Percentiles rank a stretch among this genome's conserved stretches.
phyloP scores from a whole-genome alignment of 2,888 invertebrate species.

The Teinopalpus imperialis region DNA sequence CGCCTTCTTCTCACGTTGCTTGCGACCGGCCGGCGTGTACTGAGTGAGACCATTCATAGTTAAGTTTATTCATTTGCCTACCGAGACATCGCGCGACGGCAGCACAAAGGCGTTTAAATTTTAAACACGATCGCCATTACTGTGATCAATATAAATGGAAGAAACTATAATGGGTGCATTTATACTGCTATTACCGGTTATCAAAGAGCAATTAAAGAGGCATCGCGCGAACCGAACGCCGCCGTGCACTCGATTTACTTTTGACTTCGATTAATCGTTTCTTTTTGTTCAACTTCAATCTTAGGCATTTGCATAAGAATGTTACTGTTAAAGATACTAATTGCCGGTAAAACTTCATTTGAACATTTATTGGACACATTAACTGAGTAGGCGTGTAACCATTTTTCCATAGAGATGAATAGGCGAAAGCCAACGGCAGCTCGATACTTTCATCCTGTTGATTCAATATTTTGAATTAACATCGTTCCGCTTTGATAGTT shows the following conservation, averaged over 20 bases:
- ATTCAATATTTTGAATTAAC: too few relatives aligned
- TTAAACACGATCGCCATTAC: constrained; percentile 52
- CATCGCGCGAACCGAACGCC: constrained; percentile 52
- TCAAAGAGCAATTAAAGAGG: constrained; percentile 71
- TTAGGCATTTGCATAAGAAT: constrained; percentile 70
- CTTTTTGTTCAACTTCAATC: constrained; percentile 65
- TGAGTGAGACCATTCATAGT: constrained; percentile 42
- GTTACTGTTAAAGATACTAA: constrained; percentile 33
- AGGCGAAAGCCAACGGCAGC: too few relatives aligned
- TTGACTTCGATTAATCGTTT: constrained; percentile 69
- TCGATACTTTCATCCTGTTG: too few relatives aligned
- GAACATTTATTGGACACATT: constrained; percentile 9
- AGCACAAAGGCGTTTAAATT: constrained; percentile 47
- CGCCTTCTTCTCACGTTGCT: constrained; percentile 51
- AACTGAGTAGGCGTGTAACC: too few relatives aligned
- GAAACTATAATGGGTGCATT: constrained; percentile 62
- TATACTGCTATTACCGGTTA: constrained; percentile 68
- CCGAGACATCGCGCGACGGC: constrained; percentile 34
- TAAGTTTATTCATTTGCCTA: constrained; percentile 44
- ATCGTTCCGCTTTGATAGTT: too few relatives aligned
- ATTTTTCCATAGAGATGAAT: too few relatives aligned
- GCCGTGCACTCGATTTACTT: constrained; percentile 63
- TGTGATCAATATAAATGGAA: constrained; percentile 53
- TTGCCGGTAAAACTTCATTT: not conserved
- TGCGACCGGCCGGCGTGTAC: constrained; percentile 32